Base-by-base conservation (phyloP, 2,888 invertebrate species). In the Poecilobothrus nobilitatus region DNA sequence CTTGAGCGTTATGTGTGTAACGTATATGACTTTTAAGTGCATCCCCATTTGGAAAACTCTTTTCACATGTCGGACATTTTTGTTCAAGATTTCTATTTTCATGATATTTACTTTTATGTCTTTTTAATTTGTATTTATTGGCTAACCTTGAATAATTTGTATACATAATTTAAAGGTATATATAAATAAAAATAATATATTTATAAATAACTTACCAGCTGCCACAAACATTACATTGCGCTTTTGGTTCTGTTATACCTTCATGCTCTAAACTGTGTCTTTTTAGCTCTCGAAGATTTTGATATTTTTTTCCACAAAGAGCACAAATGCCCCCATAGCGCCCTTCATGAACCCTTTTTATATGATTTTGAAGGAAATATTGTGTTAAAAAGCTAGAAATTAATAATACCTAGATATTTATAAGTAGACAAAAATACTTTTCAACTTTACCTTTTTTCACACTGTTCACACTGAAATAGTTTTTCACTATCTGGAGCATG, bases 11-110 rank as follows among this genome's bases (percentile, higher is more conserved):
- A 70, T 81, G 81, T 0, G 81, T 81, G 67, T 80, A 80, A 0
- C 78, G 77, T 61, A 78, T 75, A 68, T 81, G 81, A 67, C 79
- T 80, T 15, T 78, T 71, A 73, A 81, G 74, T 33, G 81, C 81
- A 65, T 78, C 78, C 8, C 77, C 77, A 66, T 79, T 81, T 7
- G 81, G 80, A 1, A 80, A 78, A 3, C 78, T 74, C 7, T 63
- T 63, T 20, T 63, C 22, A 63, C 63, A 63, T 20, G 20, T 6
- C 20, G 21, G 21, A 22, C 63, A 63, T 63, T 12, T 63, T 7
- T 63, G 63, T 22, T 22, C 10, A 3, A 15, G 10, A 10, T 21
- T 8, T 7, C 7, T 1, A 3, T 9, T 18, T 12, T 10, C 10
- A 63, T 63, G 63, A 15, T 62, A 8, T 10, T 22, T 18, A 63